phyloP scores from a whole-genome alignment of 2,113 vertebrate genomes.

The Poecile atricapillus region DNA sequence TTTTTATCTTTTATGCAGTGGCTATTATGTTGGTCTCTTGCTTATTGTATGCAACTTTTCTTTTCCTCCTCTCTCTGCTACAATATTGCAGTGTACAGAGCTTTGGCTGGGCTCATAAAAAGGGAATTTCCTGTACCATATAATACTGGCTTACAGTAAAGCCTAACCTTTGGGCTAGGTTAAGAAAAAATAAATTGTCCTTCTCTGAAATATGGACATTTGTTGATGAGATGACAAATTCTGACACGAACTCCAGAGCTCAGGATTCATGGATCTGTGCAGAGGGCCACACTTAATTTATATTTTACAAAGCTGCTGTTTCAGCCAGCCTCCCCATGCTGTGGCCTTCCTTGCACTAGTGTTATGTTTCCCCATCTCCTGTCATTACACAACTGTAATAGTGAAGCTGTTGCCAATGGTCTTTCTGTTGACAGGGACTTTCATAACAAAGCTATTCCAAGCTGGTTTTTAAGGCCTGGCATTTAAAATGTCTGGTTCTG shows the following conservation, averaged over 20 bases:
- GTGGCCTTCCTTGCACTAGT: background rate
- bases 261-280: background rate
- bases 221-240: background rate
- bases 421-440: background rate
- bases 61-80: background rate
- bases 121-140: background rate
- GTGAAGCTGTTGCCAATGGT: background rate
- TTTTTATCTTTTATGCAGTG: background rate
- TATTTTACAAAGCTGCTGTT: background rate
- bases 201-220: background rate
- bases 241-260: background rate
- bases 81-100: background rate
- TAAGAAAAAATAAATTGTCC: background rate
- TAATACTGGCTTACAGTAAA: background rate
- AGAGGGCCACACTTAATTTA: background rate
- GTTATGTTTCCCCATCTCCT: background rate
- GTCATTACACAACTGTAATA: background rate
- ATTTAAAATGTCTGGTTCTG: conserved; percentile 1
- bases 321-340: background rate
- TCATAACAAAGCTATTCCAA: background rate
- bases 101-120: background rate
- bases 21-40: background rate
- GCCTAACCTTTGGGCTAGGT: background rate
- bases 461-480: background rate
- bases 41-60: background rate